phyloP scores from a whole-genome alignment of 2,797 vertebrate species.

The Oceanodroma leucorhoa region DNA sequence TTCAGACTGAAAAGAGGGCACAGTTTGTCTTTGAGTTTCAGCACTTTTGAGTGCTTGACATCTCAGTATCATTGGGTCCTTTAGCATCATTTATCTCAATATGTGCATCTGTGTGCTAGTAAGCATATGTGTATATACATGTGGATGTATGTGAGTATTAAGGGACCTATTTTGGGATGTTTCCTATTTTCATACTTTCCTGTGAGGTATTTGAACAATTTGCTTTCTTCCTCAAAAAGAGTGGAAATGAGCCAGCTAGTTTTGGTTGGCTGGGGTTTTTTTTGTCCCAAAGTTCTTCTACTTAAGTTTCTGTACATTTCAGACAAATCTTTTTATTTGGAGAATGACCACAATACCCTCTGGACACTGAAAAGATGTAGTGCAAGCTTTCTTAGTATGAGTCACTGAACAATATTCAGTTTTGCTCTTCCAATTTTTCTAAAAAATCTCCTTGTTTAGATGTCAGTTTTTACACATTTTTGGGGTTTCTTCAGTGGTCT shows the following conservation, averaged over 20 bases:
- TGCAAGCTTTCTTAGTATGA: background rate
- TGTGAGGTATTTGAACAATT: background rate
- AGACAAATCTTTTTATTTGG: background rate
- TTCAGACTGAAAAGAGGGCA: background rate
- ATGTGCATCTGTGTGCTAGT: accelerated
- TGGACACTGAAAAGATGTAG: background rate
- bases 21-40: background rate
- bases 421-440: background rate
- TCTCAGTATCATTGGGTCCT: background rate
- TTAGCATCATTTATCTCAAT: background rate
- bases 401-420: background rate
- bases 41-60: background rate
- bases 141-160: background rate
- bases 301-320: background rate
- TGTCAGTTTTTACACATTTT: background rate
- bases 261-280: accelerated
- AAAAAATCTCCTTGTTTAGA: background rate
- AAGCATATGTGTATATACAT: background rate
- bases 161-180: background rate
- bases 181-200: background rate
- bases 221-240: background rate
- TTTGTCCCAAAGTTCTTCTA: background rate
- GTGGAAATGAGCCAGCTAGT: background rate
- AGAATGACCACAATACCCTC: background rate
- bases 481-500: accelerated